Conservation (phyloP, 1,140 invertebrate genomes). For the Trichonephila inaurata region DNA sequence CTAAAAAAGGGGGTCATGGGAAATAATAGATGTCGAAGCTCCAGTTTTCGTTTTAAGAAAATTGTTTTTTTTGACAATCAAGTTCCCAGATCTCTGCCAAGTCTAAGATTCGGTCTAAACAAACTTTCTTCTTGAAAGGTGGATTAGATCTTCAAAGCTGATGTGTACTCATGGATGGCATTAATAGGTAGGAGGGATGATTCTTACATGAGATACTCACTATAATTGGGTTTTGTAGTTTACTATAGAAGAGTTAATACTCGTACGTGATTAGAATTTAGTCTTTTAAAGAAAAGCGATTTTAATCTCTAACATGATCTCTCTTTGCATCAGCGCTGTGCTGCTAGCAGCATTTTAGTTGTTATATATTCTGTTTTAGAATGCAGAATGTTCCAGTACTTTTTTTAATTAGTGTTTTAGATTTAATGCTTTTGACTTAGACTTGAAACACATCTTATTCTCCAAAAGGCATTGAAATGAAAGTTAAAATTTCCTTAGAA, state of each 20-base stretch:
- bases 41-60: constrained; percentile 20
- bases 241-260: constrained; percentile 43
- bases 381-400: neutral
- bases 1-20: too few relatives aligned
- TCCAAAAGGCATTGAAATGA: neutral
- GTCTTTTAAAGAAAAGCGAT: constrained; percentile 3
- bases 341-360: neutral
- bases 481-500: neutral
- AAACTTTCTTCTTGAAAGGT: constrained; percentile 16
- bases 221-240: constrained; percentile 62
- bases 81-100: constrained; percentile 10
- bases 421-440: neutral
- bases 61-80: constrained; percentile 42
- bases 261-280: constrained; percentile 61
- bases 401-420: constrained; percentile 1
- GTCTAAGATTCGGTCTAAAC: neutral
- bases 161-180: constrained; percentile 34
- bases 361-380: neutral
- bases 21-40: constrained; percentile 2
- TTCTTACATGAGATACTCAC: constrained; percentile 65
- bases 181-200: constrained; percentile 52
- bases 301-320: constrained; percentile 53
- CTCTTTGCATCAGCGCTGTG: neutral
- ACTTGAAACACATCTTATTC: neutral
- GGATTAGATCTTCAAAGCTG: constrained; percentile 11